These are phyloP conservation scores for Rhinichthys osculus DNA, from an alignment of 2,797 vertebrate species.

Conservation along the genomic window DNA sequence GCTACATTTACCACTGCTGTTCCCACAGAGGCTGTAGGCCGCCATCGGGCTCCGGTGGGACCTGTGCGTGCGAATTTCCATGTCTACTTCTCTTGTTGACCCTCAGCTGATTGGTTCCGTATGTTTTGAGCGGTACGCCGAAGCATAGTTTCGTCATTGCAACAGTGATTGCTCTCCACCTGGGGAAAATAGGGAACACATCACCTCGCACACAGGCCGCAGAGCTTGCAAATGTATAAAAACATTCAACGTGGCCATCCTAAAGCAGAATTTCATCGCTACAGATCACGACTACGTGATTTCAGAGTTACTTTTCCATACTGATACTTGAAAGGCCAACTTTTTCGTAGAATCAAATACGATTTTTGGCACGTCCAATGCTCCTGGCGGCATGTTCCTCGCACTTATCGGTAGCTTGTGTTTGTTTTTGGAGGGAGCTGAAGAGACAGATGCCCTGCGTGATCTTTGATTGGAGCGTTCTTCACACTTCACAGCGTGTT, in stretches of 20 bases:
- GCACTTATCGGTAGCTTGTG: conserved; percentile 45
- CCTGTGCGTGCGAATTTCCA: conserved; percentile 75
- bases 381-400: conserved; percentile 22
- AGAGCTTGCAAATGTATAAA: not conserved
- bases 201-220: not conserved
- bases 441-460: conserved; percentile 55
- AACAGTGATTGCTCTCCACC: conserved; percentile 19
- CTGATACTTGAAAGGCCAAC: not conserved
- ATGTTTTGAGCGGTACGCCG: conserved; percentile 66
- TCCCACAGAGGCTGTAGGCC: conserved; percentile 74
- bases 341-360: conserved; percentile 9
- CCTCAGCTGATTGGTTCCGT: conserved; percentile 73
- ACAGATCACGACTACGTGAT: not conserved
- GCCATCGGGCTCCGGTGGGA: conserved; percentile 81
- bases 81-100: conserved; percentile 67
- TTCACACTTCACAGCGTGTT: conserved; percentile 64
- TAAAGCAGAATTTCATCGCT: not conserved
- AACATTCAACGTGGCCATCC: not conserved
- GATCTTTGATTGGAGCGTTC: conserved; percentile 59
- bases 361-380: conserved; percentile 13
- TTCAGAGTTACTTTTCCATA: not conserved
- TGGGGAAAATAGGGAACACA: conserved; percentile 17
- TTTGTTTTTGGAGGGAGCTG: conserved; percentile 39
- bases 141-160: conserved; percentile 59
- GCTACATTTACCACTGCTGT: conserved; percentile 77